phyloP scores from a whole-genome alignment of 2,113 vertebrate species.

The Ailuropoda melanoleuca region DNA sequence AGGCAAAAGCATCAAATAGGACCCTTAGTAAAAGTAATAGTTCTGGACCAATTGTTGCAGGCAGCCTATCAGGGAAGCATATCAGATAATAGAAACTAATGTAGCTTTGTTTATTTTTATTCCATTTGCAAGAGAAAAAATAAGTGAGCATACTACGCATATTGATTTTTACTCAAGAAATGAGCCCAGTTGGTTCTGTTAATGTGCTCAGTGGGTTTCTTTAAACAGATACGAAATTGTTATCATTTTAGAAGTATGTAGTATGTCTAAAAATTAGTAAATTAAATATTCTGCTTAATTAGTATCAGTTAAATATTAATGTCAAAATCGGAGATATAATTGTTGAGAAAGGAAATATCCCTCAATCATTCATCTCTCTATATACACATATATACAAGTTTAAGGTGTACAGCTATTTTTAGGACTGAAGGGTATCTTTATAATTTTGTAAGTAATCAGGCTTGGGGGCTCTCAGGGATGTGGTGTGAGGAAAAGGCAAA shows the following conservation, averaged over 20 bases:
- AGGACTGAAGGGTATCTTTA: background rate
- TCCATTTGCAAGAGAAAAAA: constrained; percentile 36
- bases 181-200: background rate
- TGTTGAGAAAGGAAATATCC: constrained; percentile 20
- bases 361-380: constrained; percentile 24
- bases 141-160: background rate
- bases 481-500: background rate
- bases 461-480: background rate
- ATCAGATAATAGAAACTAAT: background rate
- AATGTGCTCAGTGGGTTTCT: constrained; percentile 34
- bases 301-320: constrained; percentile 53
- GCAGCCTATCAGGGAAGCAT: background rate
- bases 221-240: constrained; percentile 13
- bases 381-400: background rate
- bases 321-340: constrained; percentile 35
- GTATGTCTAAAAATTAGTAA: constrained; percentile 36
- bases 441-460: constrained; percentile 32
- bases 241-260: constrained; percentile 21
- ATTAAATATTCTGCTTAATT: constrained; percentile 55
- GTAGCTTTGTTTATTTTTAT: background rate
- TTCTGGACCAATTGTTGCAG: background rate
- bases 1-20: background rate
- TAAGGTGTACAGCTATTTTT: constrained; percentile 28
- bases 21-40: background rate
- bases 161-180: constrained; percentile 55